Evolutionary conservation across 64 coral and sea anemone species (phyloP).

Genomic region (Montipora sp.): DNA sequence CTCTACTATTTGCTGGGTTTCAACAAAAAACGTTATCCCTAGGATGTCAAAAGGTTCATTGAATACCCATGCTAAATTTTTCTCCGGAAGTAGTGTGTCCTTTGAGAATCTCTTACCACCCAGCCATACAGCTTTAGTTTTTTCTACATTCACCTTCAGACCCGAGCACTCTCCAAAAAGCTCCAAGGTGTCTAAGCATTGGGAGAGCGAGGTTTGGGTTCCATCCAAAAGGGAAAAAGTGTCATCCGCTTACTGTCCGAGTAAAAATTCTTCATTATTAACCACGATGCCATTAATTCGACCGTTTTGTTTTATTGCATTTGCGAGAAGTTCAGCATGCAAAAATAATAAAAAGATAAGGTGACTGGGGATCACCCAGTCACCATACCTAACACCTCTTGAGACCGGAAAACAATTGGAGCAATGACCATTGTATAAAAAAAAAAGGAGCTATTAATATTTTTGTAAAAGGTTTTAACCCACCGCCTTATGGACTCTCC

Average conservation of each 20-base stretch:
- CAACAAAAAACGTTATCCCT: conserved; percentile 15
- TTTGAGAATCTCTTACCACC: conserved; percentile 7
- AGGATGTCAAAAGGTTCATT: conserved; percentile 8
- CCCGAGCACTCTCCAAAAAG: conserved; percentile 1
- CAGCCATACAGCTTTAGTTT: not conserved
- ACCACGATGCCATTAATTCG: not conserved
- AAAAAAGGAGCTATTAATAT: not conserved
- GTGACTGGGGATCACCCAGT: conserved; percentile 4
- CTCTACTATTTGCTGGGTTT: conserved; percentile 5
- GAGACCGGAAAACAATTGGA: conserved; percentile 3
- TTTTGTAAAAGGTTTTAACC: not conserved
- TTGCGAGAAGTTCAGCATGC: conserved; percentile 2
- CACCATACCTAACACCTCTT: conserved; percentile 30
- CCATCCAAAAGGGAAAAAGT: conserved; percentile 6
- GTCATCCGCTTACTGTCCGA: not conserved
- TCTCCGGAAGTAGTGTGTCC: not conserved
- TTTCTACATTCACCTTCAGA: conserved; percentile 13
- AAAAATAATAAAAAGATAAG: conserved; percentile 4
- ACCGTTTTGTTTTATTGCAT: conserved; percentile 11
- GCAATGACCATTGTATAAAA: conserved; percentile 5
- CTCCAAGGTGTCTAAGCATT: conserved; percentile 1
- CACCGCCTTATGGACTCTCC: not conserved
- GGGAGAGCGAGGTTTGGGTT: not conserved
- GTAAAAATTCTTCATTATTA: not conserved
- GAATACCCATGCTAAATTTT: conserved; percentile 19